Percentiles rank a stretch among this genome's conserved stretches.
Evolutionary conservation across 2,888 invertebrate genomes (phyloP).

Genomic region (Cosmia trapezina): DNA sequence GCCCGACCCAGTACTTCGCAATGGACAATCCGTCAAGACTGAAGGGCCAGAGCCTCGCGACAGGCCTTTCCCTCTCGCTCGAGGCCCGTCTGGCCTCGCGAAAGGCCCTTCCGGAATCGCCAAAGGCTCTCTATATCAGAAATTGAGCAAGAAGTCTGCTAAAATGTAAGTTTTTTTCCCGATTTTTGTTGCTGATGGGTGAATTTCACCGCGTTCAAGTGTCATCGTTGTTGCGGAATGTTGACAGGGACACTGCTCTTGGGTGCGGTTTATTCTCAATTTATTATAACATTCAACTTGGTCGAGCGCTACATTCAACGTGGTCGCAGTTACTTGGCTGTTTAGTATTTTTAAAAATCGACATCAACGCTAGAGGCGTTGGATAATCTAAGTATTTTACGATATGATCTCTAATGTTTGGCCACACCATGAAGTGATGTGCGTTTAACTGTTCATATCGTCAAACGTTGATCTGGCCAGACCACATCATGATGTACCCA

Average conservation of each 20-base stretch:
- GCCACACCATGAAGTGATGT: too few relatives aligned
- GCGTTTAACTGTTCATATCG: too few relatives aligned
- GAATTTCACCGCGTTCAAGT: background rate
- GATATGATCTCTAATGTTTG: too few relatives aligned
- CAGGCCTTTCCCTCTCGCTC: conserved; percentile 84
- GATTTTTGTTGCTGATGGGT: background rate
- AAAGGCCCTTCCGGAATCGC: conserved; percentile 94
- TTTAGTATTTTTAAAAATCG: too few relatives aligned
- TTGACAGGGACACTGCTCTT: background rate
- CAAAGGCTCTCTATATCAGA: conserved; percentile 95
- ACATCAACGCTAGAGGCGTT: too few relatives aligned
- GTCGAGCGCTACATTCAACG: too few relatives aligned
- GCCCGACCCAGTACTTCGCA: conserved; percentile 92
- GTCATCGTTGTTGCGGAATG: background rate
- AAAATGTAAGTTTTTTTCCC: conserved; percentile 77
- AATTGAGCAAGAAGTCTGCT: conserved; percentile 89
- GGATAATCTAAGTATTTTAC: too few relatives aligned
- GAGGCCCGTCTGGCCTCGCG: conserved; percentile 92
- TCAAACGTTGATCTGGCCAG: too few relatives aligned
- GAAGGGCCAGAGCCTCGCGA: conserved; percentile 84
- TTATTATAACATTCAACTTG: too few relatives aligned
- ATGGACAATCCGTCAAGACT: conserved; percentile 91
- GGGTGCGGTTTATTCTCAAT: background rate
- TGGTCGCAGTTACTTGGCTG: too few relatives aligned
- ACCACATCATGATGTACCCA: too few relatives aligned